phyloP scores from a whole-genome alignment of 2,888 invertebrate genomes.

The Diabrotica balteata region DNA sequence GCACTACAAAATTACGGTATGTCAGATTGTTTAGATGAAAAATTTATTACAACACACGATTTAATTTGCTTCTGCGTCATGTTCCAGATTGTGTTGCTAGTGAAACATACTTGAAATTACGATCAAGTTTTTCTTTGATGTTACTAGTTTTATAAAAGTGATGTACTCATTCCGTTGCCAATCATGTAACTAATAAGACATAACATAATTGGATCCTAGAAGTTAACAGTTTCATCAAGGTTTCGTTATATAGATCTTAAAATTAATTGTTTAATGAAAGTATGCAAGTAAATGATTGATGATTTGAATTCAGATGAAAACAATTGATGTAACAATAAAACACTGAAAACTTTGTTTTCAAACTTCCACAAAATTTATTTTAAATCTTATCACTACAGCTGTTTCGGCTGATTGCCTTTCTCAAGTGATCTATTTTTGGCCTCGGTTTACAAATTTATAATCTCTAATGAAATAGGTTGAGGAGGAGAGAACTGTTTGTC shows the following conservation, averaged over 20 bases:
- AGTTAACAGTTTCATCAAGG: not conserved
- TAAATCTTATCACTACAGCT: too few species aligned
- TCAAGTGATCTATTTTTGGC: too few species aligned
- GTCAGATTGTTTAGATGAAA: not conserved
- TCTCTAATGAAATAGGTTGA: too few species aligned
- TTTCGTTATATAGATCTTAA: not conserved
- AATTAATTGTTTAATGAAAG: too few species aligned
- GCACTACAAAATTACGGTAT: not conserved
- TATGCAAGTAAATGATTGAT: too few species aligned
- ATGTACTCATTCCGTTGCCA: not conserved
- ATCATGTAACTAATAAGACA: not conserved
- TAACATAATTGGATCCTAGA: not conserved
- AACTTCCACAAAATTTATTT: too few species aligned
- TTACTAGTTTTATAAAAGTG: not conserved
- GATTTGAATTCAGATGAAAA: too few species aligned
- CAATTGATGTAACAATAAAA: too few species aligned
- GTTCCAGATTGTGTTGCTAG: not conserved
- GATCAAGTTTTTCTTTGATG: conserved; percentile 1
- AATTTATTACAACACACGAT: not conserved
- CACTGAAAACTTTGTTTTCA: too few species aligned
- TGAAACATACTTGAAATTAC: not conserved
- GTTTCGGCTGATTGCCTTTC: too few species aligned
- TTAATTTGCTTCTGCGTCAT: not conserved
- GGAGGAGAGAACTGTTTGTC: too few species aligned
- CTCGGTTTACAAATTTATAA: too few species aligned